Evolutionary conservation across 1,140 invertebrate genomes (phyloP).

Genomic region (Drosophila varians): DNA sequence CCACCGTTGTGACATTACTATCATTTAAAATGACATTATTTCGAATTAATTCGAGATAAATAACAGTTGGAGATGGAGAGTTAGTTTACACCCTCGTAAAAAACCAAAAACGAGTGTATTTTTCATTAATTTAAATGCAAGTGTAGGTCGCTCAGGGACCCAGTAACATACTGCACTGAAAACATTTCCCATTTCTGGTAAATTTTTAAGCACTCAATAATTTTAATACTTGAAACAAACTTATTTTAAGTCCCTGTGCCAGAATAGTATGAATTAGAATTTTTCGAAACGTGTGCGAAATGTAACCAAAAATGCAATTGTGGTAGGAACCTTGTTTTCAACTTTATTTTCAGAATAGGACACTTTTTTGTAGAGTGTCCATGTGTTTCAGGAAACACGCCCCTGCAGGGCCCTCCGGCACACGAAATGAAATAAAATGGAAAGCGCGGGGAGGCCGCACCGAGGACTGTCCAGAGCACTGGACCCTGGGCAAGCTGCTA

Average conservation of each 20-base stretch:
- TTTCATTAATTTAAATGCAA: slow-evolving; percentile 53
- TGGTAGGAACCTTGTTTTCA: slow-evolving; percentile 33
- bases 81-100: slow-evolving; percentile 61
- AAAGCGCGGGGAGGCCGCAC: slow-evolving; percentile 58
- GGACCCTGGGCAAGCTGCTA: slow-evolving; percentile 53
- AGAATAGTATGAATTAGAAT: too few relatives aligned
- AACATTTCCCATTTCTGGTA: not conserved
- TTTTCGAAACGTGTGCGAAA: slow-evolving; percentile 79
- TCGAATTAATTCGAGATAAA: slow-evolving; percentile 42
- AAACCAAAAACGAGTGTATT: slow-evolving; percentile 6
- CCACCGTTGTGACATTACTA: slow-evolving; percentile 12
- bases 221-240: too few relatives aligned
- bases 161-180: not conserved
- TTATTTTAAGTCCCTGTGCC: too few relatives aligned
- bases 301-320: slow-evolving; percentile 82
- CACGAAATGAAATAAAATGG: slow-evolving; percentile 71
- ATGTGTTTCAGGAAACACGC: slow-evolving; percentile 25
- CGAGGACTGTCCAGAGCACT: slow-evolving; percentile 59
- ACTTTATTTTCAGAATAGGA: too few relatives aligned
- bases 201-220: too few relatives aligned
- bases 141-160: slow-evolving; percentile 59
- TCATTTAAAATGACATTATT: slow-evolving; percentile 73
- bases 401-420: slow-evolving; percentile 35
- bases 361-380: slow-evolving; percentile 34
- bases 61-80: not conserved